Base-by-base conservation (phyloP, 2,113 vertebrate species). In the Leucosticte australis region DNA sequence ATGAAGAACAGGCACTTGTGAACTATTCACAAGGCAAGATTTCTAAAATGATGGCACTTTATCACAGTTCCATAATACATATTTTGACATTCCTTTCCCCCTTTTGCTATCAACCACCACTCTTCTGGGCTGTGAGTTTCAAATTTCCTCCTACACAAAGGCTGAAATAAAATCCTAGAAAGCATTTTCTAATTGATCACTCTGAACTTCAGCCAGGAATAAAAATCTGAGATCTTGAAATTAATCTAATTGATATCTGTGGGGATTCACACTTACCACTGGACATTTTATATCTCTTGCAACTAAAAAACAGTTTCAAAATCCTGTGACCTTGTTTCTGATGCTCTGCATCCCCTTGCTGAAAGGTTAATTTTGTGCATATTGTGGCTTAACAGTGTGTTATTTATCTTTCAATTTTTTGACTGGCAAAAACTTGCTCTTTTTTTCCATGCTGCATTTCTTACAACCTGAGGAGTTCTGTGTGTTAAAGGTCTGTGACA, bases 111-210 rank as follows among this genome's bases (percentile, higher is more conserved):
- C 33, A 92, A 46, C 41, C 42, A 89, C 30, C 28, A 55, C 57
- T 62, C 57, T 84, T 83, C 41, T 41, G 37, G 53, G 31, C 52
- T 70, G 28, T 27, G 31, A 92, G 60, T 77, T 87, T 81, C 76
- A 90, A 82, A 79, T 55, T 94, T 69, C 55, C 71, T 92, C 73
- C 83, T 53, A 71, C 69, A 70, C 41, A 84, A 94, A 88, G 64
- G 41, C 49, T 87, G 63, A 74, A 89, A 68, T 70, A 89, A 86
- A 46, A 74, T 78, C 52, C 52, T 68, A 44, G n/a, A 78, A 93
- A 90, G 18, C 26, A 73, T 78, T 93, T 94, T 68, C 52, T 78
- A 95, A 70, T 68, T 83, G 76, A 57, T 78, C 86, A 92, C 56
- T 55, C 76, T 65, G 68, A 95, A 86, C 11, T 87, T 93, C 80